Conservation (phyloP, 2,888 invertebrate genomes). For the Limenitis camilla region DNA sequence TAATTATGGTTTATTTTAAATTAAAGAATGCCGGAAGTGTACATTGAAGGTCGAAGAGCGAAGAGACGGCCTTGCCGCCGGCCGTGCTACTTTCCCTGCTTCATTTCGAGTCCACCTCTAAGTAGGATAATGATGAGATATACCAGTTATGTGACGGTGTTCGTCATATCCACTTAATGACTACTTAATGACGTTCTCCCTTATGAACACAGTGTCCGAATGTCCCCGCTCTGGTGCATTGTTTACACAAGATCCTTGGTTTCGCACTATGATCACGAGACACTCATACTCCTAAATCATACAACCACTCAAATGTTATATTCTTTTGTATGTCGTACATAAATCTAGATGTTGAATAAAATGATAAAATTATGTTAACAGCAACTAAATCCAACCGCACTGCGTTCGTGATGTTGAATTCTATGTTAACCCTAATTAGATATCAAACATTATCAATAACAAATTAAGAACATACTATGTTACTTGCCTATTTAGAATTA, state of each 20-base stretch:
- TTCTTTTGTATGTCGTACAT: conserved; percentile 37
- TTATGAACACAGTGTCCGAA: conserved; percentile 34
- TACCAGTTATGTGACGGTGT: conserved; percentile 38
- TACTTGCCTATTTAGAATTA: no score
- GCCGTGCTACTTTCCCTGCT: conserved; percentile 68
- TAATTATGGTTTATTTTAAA: conserved; percentile 23
- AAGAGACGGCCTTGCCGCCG: conserved; percentile 65
- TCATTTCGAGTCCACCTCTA: conserved; percentile 54
- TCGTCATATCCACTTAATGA: conserved; percentile 54
- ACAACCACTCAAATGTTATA: conserved; percentile 38
- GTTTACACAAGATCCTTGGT: conserved; percentile 60
- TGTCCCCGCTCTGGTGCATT: conserved; percentile 46
- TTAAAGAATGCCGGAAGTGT: conserved; percentile 52
- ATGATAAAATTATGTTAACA: no score
- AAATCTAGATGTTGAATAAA: neutral
- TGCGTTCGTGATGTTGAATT: neutral
- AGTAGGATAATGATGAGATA: conserved; percentile 52
- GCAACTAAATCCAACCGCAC: no score
- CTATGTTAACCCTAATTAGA: no score
- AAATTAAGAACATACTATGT: no score
- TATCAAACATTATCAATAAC: no score
- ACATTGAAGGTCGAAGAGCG: conserved; percentile 57
- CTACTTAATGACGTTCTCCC: conserved; percentile 53
- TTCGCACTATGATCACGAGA: conserved; percentile 48
- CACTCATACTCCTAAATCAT: conserved; percentile 38